Base-by-base conservation (phyloP, 2,797 vertebrate genomes). In the Poecilia picta region DNA sequence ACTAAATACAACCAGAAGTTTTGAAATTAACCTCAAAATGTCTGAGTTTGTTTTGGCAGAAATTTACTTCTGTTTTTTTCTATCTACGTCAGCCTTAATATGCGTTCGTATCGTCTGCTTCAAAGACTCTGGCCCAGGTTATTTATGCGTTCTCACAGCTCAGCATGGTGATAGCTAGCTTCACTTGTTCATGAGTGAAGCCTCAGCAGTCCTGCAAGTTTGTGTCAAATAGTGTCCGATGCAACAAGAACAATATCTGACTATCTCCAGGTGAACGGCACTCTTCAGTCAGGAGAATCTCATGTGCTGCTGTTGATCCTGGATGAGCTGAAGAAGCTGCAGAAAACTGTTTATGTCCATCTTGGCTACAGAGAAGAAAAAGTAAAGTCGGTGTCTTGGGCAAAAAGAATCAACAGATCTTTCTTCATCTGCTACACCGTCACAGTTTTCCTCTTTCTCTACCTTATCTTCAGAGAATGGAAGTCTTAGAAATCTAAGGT, bases 341-440 rank as follows among this genome's bases (percentile, higher is more conserved):
- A 89, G 86, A 76, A 79, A 73, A 78, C 39, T 4, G 28, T 87
- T 28, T 59, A 70, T 53, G 2, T 76, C 72, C 76, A 86, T 55
- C 6, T 82, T 3, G 6, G 28, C 76, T 13, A 18, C 82, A 75
- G 76, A 2, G 36, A 72, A 8, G 47, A 75, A 0, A 33, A 36
- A 12, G 74, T 62, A 33, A 89, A 57, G 55, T 62, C 10, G 0
- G 0, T 25, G 1, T 70, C 15, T 57, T 93, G 89, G 93, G 92
- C 92, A 16, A 12, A 18, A 18, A 87, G 72, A 25, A 89, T 94
- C 87, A 92, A 95, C 89, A 82, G 6, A 43, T 82, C 2, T 5
- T 96, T 94, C 83, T 90, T 92, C 31, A 20, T 79, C 28, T 83
- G 92, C 80, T 95, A 95, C 43, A 0, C 92, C 41, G 43, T 46